phyloP scores from a whole-genome alignment of 2,888 invertebrate species.

The Eulithis testata region DNA sequence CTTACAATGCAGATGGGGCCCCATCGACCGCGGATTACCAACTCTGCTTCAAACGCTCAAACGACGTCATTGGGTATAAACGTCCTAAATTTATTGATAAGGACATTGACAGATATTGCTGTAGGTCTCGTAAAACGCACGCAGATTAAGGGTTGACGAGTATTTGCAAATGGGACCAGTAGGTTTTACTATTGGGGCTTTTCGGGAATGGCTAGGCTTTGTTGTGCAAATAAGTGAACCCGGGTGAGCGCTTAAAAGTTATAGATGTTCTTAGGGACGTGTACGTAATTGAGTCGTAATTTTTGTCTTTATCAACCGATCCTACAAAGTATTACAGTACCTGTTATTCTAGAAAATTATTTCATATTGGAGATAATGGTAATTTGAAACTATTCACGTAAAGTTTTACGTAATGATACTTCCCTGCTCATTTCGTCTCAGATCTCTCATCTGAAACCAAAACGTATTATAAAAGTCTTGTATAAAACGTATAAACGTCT shows the following conservation, averaged over 20 bases:
- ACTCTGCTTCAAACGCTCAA: conserved; percentile 77
- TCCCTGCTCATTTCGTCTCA: not conserved
- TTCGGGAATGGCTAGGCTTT: conserved; percentile 60
- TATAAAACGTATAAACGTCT: not conserved
- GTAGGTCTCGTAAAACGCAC: conserved; percentile 80
- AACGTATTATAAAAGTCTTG: not conserved
- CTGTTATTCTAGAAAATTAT: no score
- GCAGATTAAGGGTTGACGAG: conserved; percentile 79
- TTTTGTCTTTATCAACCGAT: conserved; percentile 30
- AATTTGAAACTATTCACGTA: no score
- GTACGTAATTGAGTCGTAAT: conserved; percentile 33
- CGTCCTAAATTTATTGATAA: conserved; percentile 82
- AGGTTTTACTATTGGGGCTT: conserved; percentile 65
- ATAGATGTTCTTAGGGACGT: conserved; percentile 31
- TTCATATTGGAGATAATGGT: no score
- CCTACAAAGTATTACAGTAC: not conserved
- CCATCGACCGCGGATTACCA: conserved; percentile 76
- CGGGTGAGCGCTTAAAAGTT: conserved; percentile 47
- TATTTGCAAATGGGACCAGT: conserved; percentile 79
- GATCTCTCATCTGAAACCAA: no score
- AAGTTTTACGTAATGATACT: no score
- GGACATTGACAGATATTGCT: conserved; percentile 84
- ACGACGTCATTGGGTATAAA: conserved; percentile 80
- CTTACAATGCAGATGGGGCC: conserved; percentile 81
- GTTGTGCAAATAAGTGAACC: conserved; percentile 58